These are phyloP conservation scores for Orgyia antiqua DNA, from an alignment of 2,888 invertebrate genomes.

Conservation along the genomic window DNA sequence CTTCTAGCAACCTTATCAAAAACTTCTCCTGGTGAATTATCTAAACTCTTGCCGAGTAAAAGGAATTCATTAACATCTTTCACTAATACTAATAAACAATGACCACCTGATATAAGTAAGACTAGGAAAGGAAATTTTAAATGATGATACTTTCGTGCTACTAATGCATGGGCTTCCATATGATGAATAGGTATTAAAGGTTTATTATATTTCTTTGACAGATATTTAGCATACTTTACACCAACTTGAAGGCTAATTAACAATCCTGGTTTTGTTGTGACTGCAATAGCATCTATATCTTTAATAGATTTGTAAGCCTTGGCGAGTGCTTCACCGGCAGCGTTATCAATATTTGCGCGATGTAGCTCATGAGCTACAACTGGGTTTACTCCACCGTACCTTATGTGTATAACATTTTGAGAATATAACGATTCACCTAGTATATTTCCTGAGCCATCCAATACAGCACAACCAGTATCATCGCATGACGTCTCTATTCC, in stretches of 20 bases:
- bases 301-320: slow-evolving; percentile 77
- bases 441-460: slow-evolving; percentile 83
- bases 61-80: slow-evolving; percentile 85
- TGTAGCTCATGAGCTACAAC: slow-evolving; percentile 90
- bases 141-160: slow-evolving; percentile 84
- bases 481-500: slow-evolving; percentile 99
- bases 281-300: slow-evolving; percentile 91
- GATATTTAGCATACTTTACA: slow-evolving; percentile 86
- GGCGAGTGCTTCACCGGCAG: slow-evolving; percentile 83
- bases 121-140: slow-evolving; percentile 93
- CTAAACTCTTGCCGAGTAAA: slow-evolving; percentile 86
- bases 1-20: slow-evolving; percentile 94
- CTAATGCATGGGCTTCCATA: slow-evolving; percentile 99
- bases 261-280: slow-evolving; percentile 94
- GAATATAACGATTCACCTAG: slow-evolving; percentile 90
- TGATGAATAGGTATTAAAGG: slow-evolving; percentile 98
- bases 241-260: slow-evolving; percentile 88
- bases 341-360: slow-evolving; percentile 84
- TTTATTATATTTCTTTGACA: slow-evolving; percentile 82
- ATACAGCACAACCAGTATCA: slow-evolving; percentile 95
- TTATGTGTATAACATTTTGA: slow-evolving; percentile 85
- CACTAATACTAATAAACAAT: slow-evolving; percentile 89
- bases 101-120: slow-evolving; percentile 95
- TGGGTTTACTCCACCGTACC: slow-evolving; percentile 93
- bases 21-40: slow-evolving; percentile 95